These are phyloP conservation scores for Ptilonorhynchus violaceus DNA, from an alignment of 2,113 vertebrate species.

Conservation along the genomic window DNA sequence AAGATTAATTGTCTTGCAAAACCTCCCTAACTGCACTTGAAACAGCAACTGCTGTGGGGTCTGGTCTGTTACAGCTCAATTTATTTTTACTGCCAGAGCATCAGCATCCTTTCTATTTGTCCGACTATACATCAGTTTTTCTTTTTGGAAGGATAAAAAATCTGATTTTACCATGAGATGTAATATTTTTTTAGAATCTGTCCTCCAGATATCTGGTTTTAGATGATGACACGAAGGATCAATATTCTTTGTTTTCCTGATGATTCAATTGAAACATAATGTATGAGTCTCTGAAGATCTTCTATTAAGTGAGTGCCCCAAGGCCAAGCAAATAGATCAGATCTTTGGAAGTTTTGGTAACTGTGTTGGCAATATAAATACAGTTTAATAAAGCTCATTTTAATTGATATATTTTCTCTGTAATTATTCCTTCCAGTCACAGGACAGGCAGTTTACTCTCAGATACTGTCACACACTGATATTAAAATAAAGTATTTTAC, in stretches of 20 bases:
- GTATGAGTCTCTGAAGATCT: slow-evolving; percentile 15
- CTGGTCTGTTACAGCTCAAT: background rate
- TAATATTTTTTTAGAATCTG: background rate
- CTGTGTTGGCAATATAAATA: background rate
- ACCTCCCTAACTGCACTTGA: background rate
- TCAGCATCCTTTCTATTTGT: background rate
- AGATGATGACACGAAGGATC: slow-evolving; percentile 2
- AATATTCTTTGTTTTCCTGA: slow-evolving; percentile 7
- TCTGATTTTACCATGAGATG: background rate
- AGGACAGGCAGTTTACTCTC: slow-evolving; percentile 16
- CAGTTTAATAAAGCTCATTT: slow-evolving; percentile 32
- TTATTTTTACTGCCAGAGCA: background rate
- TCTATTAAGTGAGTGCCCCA: background rate
- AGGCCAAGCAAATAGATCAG: background rate
- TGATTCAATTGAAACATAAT: slow-evolving; percentile 40
- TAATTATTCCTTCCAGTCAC: slow-evolving; percentile 36
- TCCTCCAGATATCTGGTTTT: background rate
- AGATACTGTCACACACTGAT: background rate
- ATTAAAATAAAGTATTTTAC: slow-evolving; percentile 49
- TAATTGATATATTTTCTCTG: slow-evolving; percentile 31
- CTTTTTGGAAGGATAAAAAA: background rate
- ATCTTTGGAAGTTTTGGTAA: background rate
- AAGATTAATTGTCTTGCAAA: background rate
- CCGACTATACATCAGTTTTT: background rate
- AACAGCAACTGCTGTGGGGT: background rate